Conservation (phyloP, 2,113 vertebrate genomes). For the Clarias batrachus region DNA sequence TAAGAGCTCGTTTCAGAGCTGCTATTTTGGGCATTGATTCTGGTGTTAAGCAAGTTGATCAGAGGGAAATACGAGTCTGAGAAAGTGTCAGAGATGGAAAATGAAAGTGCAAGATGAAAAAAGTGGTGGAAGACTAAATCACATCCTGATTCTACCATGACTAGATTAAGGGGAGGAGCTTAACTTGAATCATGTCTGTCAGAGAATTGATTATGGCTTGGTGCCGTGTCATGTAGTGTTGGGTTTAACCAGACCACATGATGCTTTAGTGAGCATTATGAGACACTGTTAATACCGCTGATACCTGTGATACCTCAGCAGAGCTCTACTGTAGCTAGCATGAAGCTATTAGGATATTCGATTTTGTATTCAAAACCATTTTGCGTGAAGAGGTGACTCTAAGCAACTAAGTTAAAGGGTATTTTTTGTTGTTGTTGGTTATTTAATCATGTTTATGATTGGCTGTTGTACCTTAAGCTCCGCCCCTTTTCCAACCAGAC, state of each 20-base stretch:
- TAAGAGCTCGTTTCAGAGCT: background rate
- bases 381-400: background rate
- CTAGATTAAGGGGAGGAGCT: background rate
- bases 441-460: background rate
- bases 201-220: background rate
- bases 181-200: background rate
- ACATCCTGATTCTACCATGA: too few relatives aligned
- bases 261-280: background rate
- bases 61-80: background rate
- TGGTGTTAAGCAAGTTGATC: conserved; percentile 14
- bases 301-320: background rate
- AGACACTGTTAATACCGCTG: background rate
- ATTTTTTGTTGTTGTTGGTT: background rate
- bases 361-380: background rate
- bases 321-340: background rate
- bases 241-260: background rate
- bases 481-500: background rate
- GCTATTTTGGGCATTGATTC: background rate
- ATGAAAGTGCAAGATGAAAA: background rate
- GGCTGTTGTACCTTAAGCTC: background rate
- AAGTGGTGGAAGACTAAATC: background rate
- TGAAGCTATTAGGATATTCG: background rate
- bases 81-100: background rate
- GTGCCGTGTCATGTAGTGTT: background rate
- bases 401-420: background rate